Conservation (phyloP, 35 echinoderm and acorn worm genomes). For the Apostichopus japonicus region DNA sequence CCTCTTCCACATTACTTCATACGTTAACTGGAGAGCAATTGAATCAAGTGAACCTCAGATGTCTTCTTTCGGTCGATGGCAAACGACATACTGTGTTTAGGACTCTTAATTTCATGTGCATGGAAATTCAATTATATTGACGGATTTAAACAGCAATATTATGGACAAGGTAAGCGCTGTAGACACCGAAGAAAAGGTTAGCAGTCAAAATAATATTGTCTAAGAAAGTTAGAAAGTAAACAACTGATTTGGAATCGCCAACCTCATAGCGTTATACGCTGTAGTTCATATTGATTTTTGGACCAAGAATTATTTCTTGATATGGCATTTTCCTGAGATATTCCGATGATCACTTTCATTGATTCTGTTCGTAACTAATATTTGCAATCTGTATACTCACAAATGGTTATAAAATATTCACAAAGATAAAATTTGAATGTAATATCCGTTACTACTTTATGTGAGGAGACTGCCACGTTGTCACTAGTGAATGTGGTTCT, state of each 20-base stretch:
- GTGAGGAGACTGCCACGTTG: too few species aligned
- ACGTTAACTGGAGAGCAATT: background rate
- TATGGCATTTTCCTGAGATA: too few species aligned
- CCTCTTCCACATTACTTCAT: background rate
- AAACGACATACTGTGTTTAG: background rate
- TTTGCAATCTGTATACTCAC: too few species aligned
- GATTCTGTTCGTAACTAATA: too few species aligned
- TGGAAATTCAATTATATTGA: background rate
- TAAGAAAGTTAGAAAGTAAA: slow-evolving; percentile 8
- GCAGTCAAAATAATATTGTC: slow-evolving; percentile 15
- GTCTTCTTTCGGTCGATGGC: background rate
- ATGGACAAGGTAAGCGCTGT: background rate
- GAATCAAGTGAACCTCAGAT: background rate
- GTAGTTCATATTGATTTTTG: too few species aligned
- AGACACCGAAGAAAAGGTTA: background rate
- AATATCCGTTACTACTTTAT: too few species aligned
- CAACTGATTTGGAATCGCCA: background rate
- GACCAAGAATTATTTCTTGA: too few species aligned
- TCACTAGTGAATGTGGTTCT: too few species aligned
- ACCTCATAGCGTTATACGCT: too few species aligned
- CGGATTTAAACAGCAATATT: background rate
- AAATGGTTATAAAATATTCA: too few species aligned
- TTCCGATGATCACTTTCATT: too few species aligned
- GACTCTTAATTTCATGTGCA: background rate
- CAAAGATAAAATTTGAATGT: too few species aligned